Evolutionary conservation across 2,888 invertebrate genomes (phyloP).

Genomic region (Yponomeuta cagnagella): DNA sequence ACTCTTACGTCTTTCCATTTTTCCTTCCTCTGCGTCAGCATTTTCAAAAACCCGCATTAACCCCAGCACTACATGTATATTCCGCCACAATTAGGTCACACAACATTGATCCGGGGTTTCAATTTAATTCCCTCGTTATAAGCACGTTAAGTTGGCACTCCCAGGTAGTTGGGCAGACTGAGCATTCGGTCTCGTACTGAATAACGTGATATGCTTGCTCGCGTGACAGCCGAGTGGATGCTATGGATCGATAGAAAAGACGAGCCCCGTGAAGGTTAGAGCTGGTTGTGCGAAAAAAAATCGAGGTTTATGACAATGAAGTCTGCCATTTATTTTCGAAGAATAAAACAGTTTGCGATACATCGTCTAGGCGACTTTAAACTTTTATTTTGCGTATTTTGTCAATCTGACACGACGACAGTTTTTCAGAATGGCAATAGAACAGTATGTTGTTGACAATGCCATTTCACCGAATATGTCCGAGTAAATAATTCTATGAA

Average conservation of each 20-base stretch:
- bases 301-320: neutral
- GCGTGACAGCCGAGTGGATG: constrained; percentile 45
- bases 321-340: no score
- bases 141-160: constrained; percentile 12
- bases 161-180: neutral
- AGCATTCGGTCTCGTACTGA: constrained; percentile 28
- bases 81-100: constrained; percentile 10
- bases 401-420: no score
- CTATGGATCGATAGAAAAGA: constrained; percentile 11
- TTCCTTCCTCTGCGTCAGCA: neutral
- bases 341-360: no score
- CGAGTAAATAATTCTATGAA: no score
- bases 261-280: constrained; percentile 4
- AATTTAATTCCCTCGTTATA: neutral
- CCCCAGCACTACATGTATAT: neutral
- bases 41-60: neutral
- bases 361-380: no score
- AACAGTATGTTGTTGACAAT: no score
- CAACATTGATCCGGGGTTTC: constrained; percentile 7
- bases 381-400: no score
- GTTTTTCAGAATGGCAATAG: no score
- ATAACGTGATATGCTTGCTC: constrained; percentile 34
- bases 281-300: neutral
- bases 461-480: no score
- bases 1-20: neutral